Base-by-base conservation (phyloP, 2,888 invertebrate genomes). In the Diachrysia chrysitis region DNA sequence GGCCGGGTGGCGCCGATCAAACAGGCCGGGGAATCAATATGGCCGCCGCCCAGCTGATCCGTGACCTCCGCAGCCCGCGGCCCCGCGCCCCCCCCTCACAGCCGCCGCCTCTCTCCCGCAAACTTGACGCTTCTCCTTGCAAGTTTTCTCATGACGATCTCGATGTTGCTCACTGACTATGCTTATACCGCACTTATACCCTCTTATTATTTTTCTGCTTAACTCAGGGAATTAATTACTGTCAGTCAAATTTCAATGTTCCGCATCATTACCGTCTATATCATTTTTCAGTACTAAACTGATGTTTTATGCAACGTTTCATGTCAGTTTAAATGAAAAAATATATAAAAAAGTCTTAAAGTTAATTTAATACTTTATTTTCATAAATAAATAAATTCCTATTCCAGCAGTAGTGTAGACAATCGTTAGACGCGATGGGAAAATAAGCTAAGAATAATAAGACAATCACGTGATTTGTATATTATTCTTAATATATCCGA, bases 11-110 rank as follows among this genome's bases (percentile, higher is more conserved):
- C 91, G 92, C 93, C 93, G 94, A 93, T 94, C 94, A 94, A 94
- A 94, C 93, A 93, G 93, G 93, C 93, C 92, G 91, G 92, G 90
- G 95, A 95, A 95, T 95, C 95, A 95, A 95, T 95, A 95, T 94
- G 95, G 94, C 93, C 92, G 94, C 93, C 94, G 92, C 94, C 95
- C 94, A 94, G 95, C 95, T 94, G 95, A 95, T 95, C 94, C 93
- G 93, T 92, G 93, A 93, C 93, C 94, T 91, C 93, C 90, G 87
- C 91, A 78, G 85, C 89, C 90, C 92, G 87, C 92, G 84, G 79
- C 81, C 79, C 84, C 79, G 84, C 76, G 82, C 80, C 79, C 73
- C 51, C 68, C 60, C 42, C 79, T 76, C 83, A 73, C 83, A 69
- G 79, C 86, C 69, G 73, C 81, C 81, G 73, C 81, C 65, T 77